Base-by-base conservation (phyloP, 2,797 vertebrate genomes). In the Sebastes ruberrimus region DNA sequence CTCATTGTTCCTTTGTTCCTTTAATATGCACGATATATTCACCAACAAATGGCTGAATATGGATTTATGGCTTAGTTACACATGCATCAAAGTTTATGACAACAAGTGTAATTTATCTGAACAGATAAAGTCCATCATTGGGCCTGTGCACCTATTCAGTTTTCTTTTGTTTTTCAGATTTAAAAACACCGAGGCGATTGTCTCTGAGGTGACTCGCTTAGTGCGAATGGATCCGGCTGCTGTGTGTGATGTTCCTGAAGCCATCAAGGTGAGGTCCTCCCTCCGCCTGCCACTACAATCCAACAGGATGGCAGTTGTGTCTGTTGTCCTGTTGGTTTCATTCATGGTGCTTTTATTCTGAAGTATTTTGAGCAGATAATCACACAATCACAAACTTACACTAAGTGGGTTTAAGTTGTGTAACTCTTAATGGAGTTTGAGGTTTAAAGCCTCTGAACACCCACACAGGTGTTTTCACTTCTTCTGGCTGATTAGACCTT, bases 161-260 rank as follows among this genome's bases (percentile, higher is more conserved):
- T 59, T 33, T n/a, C 20, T n/a, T 49, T 68, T 62, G 3, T 46
- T 70, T 3, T 42, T 52, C 82, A 99, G 98, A 83, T 99, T 99
- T 93, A 99, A 98, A 94, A 98, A 99, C 93, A 97, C 97, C 3
- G 98, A 99, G 89, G 97, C 96, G 16, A 99, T 99, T 11, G 97
- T 97, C 71, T 95, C 95, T 4, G 98, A 99, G 93, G 98, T 99
- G 90, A 99, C 98, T 1, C 97, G 98, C 9, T 94, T 99, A 8
- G 98, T 99, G 78, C 96, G 98, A 22, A 85, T 99, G 95, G 97
- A 99, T 91, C 98, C 98, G 0, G 97, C 97, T 86, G 97, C 98
- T 5, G 98, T 99, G 71, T 97, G 97, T 85, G 97, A 98, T 1
- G 92, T 99, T 76, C 98, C 98, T 9, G 98, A 99, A 89, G 98